phyloP scores from a whole-genome alignment of 2,888 invertebrate species.

The Ptychoptera contaminata region DNA sequence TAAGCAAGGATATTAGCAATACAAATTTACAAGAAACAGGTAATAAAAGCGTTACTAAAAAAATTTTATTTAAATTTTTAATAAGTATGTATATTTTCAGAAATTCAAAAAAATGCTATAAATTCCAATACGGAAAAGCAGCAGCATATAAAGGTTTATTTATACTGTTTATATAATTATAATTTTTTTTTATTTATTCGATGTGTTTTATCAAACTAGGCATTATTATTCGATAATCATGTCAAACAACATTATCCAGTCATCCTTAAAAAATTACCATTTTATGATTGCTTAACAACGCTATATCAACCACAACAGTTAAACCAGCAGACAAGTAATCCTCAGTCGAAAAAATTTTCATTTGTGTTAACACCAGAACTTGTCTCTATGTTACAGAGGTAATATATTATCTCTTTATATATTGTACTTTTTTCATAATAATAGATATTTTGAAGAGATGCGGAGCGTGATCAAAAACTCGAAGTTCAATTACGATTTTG shows the following conservation, averaged over 20 bases:
- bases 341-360: slow-evolving; percentile 72
- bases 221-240: too few species aligned
- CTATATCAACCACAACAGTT: slow-evolving; percentile 77
- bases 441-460: slow-evolving; percentile 35
- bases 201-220: too few species aligned
- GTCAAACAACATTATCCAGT: slow-evolving; percentile 39
- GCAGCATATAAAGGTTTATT: too few species aligned
- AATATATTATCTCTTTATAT: slow-evolving; percentile 11
- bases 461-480: slow-evolving; percentile 45
- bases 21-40: too few species aligned
- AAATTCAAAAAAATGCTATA: too few species aligned
- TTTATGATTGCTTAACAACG: slow-evolving; percentile 78
- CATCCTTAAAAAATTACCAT: slow-evolving; percentile 78
- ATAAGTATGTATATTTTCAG: too few species aligned
- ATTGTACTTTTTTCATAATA: neutral
- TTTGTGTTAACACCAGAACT: slow-evolving; percentile 88
- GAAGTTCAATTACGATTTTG: slow-evolving; percentile 89
- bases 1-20: too few species aligned
- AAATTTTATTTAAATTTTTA: too few species aligned
- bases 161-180: too few species aligned
- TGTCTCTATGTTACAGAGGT: slow-evolving; percentile 72
- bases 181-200: too few species aligned
- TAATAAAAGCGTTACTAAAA: too few species aligned
- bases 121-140: too few species aligned
- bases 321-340: slow-evolving; percentile 47